These are phyloP conservation scores for Volucella bombylans DNA, from an alignment of 2,888 invertebrate species.

Conservation along the genomic window DNA sequence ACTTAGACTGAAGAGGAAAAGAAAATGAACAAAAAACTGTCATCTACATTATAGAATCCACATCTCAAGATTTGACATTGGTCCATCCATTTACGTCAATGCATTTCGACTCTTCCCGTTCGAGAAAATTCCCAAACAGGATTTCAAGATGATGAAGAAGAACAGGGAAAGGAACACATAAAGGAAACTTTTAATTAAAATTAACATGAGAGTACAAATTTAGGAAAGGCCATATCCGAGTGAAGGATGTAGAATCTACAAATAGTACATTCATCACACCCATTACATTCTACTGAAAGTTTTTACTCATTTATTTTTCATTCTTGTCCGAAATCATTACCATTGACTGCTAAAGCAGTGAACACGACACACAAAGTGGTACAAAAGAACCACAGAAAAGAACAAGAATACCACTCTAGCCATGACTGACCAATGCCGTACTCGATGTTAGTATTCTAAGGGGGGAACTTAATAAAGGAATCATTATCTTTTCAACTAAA, in stretches of 20 bases:
- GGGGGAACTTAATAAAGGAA: conserved; percentile 60
- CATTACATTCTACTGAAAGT: conserved; percentile 1
- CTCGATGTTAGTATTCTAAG: conserved; percentile 7
- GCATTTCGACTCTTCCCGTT: neutral
- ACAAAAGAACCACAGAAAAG: conserved; percentile 41
- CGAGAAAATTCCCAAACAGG: neutral
- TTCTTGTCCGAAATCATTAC: neutral
- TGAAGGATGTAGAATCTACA: neutral
- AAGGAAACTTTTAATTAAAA: conserved; percentile 69
- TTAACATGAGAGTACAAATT: conserved; percentile 40
- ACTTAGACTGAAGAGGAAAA: too few species aligned
- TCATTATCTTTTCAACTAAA: conserved; percentile 64
- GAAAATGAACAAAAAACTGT: neutral
- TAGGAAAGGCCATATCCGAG: neutral
- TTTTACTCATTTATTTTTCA: neutral
- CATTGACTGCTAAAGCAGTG: conserved; percentile 44
- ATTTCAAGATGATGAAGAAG: neutral
- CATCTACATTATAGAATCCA: neutral
- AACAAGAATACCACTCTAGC: neutral
- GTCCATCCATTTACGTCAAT: neutral
- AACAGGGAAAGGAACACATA: conserved; percentile 1
- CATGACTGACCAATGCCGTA: neutral
- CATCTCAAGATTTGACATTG: neutral
- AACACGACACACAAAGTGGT: conserved; percentile 31
- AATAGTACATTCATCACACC: neutral